Percentiles rank a stretch among this genome's conserved stretches.
phyloP scores from a whole-genome alignment of 1,140 invertebrate genomes.

The Ostrea denselamellosa region DNA sequence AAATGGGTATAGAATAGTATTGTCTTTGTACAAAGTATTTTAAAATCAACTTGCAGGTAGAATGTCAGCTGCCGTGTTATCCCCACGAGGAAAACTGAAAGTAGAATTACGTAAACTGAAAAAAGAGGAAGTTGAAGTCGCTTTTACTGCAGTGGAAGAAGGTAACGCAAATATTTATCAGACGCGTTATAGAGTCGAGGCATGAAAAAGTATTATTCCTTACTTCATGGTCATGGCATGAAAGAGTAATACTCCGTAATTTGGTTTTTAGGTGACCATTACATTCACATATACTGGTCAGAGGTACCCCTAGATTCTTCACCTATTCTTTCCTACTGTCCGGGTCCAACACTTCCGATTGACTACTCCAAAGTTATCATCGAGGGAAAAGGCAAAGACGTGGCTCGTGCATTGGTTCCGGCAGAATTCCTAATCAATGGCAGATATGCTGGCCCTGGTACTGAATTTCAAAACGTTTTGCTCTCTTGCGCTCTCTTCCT shows the following conservation, averaged over 20 bases:
- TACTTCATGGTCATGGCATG: no score
- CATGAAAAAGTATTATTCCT: no score
- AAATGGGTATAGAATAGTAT: background rate
- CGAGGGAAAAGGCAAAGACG: conserved; percentile 92
- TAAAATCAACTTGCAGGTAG: conserved; percentile 76
- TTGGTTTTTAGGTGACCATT: conserved; percentile 78
- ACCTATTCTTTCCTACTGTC: conserved; percentile 72
- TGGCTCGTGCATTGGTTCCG: conserved; percentile 91
- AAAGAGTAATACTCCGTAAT: no score
- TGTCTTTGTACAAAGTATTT: background rate
- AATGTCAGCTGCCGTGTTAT: conserved; percentile 86
- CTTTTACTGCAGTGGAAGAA: conserved; percentile 70
- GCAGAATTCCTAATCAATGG: conserved; percentile 98
- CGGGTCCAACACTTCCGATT: conserved; percentile 68
- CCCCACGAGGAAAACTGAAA: conserved; percentile 82
- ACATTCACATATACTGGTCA: conserved; percentile 81
- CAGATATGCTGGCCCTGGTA: conserved; percentile 83
- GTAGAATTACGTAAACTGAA: conserved; percentile 64
- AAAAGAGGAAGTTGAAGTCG: conserved; percentile 56
- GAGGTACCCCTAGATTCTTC: conserved; percentile 82
- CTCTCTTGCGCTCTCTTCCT: background rate
- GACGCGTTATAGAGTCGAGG: no score
- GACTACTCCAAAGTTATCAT: conserved; percentile 79
- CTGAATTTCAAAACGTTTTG: background rate
- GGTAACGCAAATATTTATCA: conserved; percentile 58